These are phyloP conservation scores for Eulemur coronatus DNA, from an alignment of 2,797 vertebrate genomes.

Conservation along the genomic window DNA sequence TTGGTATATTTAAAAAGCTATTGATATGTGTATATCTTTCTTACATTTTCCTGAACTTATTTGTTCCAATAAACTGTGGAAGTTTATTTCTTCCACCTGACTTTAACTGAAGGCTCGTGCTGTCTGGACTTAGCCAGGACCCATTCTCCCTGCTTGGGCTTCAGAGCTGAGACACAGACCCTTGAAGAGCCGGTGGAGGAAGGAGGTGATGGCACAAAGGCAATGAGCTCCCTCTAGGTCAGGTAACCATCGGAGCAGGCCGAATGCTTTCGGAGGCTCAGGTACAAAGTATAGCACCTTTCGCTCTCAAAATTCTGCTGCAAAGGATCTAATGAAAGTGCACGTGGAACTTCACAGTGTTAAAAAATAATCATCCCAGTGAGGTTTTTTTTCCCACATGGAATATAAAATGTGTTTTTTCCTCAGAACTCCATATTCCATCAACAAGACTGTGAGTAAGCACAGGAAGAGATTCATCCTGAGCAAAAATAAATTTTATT, in stretches of 20 bases:
- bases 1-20: not conserved
- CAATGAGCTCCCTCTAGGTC: not conserved
- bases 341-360: not conserved
- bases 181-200: not conserved
- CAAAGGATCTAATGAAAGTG: not conserved
- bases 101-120: not conserved
- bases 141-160: not conserved
- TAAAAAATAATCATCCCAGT: not conserved
- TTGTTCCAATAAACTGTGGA: not conserved
- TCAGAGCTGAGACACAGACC: not conserved
- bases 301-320: not conserved
- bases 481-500: not conserved
- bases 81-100: not conserved
- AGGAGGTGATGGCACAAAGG: not conserved
- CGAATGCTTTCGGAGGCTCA: not conserved
- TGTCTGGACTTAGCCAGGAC: not conserved
- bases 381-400: not conserved
- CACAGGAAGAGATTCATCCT: not conserved
- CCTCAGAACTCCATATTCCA: not conserved
- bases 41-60: not conserved
- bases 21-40: not conserved
- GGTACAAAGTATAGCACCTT: not conserved
- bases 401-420: not conserved
- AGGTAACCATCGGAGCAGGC: not conserved
- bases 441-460: not conserved